Evolutionary conservation across 2,888 invertebrate species (phyloP), one percentile per base, ranked within the genome.

Genomic region (Liodrosophila aerea): DNA sequence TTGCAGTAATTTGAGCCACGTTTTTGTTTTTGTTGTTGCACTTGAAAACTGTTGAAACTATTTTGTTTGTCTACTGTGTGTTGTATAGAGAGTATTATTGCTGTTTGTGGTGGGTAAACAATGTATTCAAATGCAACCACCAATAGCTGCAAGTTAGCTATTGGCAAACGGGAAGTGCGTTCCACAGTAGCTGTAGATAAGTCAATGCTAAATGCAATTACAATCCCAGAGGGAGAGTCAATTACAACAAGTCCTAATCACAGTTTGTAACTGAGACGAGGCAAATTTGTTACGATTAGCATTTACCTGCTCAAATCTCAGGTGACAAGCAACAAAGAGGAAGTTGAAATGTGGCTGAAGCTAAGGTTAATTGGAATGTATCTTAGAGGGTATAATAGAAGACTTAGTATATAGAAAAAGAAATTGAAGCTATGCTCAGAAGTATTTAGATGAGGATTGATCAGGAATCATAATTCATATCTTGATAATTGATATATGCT

Each of bases 31-130:
- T 16, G 16, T 7, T 29, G 29, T 29, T 29, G 29, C 9, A 8
- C 8, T 9, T 29, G 29, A 16, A 18, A 16, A 8, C 9, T 7
- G 5, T 9, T 29, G 29, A 16, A 18, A 16, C n/a, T 18, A n/a
- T 39, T 39, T 16, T 66, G 70, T 81, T 69, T 81, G 63, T 51
- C 54, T 47, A 49, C 45, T 66, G 56, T 34, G 9, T 15, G 13
- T 37, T 37, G 12, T 33, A 11, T 33, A n/a, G n/a, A n/a, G n/a
- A n/a, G n/a, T n/a, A n/a, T 7, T 36, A 7, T 36, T 15, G 8
- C 37, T 69, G 66, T 81, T 78, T 78, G 85, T 67, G 85, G 85
- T 74, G 65, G 59, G 39, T 54, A 81, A 77, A 78, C 67, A 80
- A 73, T 4, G 5, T 22, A 5, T 5, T 22, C 2, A 39, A 71